Conservation (phyloP, 2,888 invertebrate genomes). For the Tanytarsus gracilentus region DNA sequence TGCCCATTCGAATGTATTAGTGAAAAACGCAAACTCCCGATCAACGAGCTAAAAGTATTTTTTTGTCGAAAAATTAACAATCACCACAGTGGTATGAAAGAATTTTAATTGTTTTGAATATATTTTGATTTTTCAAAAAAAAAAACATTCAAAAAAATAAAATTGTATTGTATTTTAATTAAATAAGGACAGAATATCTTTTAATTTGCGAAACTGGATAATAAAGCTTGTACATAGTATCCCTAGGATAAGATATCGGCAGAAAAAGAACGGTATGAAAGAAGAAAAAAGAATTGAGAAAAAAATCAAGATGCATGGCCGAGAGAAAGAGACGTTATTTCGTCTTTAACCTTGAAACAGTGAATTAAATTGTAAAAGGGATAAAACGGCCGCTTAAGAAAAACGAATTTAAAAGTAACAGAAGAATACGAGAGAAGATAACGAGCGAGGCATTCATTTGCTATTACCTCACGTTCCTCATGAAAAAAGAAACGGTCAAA, state of each 20-base stretch:
- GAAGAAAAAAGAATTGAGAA: neutral
- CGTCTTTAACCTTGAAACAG: slow-evolving; percentile 24
- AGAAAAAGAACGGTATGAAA: slow-evolving; percentile 20
- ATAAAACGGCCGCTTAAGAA: slow-evolving; percentile 18
- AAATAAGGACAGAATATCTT: no score
- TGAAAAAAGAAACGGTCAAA: slow-evolving; percentile 11
- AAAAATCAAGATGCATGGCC: neutral
- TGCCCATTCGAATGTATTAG: no score
- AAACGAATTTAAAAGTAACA: slow-evolving; percentile 23
- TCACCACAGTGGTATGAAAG: no score
- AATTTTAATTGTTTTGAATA: no score
- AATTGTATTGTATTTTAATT: no score
- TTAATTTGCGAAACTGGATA: no score
- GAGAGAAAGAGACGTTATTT: slow-evolving; percentile 15
- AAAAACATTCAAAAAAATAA: no score
- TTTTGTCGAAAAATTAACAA: no score
- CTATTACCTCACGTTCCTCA: neutral
- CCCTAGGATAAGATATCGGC: neutral
- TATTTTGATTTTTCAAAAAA: no score
- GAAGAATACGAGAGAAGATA: neutral
- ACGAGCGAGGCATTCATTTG: slow-evolving; percentile 5
- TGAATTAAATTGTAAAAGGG: slow-evolving; percentile 22
- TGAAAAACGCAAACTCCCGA: no score
- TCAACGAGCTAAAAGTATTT: no score
- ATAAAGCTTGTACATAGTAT: slow-evolving; percentile 20